Percentiles rank a stretch among this genome's conserved stretches.
Evolutionary conservation across 2,797 vertebrate species (phyloP).

Genomic region (Podarcis siculus): DNA sequence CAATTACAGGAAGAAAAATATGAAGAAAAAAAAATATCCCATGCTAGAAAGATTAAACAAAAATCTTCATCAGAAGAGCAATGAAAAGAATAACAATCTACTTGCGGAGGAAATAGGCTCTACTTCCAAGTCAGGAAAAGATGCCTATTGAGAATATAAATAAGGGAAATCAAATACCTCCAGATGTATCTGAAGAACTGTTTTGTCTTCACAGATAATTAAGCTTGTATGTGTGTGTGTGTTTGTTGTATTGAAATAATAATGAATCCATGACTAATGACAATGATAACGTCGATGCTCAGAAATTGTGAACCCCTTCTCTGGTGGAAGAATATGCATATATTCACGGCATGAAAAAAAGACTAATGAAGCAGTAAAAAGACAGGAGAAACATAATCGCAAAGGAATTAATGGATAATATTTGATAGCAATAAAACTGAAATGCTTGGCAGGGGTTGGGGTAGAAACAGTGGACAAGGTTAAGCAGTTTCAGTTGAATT

Average conservation of each 20-base stretch:
- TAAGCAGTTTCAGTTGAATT: neutral
- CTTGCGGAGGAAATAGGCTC: constrained; percentile 22
- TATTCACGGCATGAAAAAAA: constrained; percentile 11
- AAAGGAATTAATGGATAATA: constrained; percentile 11
- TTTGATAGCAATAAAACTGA: constrained; percentile 11
- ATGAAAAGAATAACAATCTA: constrained; percentile 53
- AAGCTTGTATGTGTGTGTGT: constrained; percentile 42
- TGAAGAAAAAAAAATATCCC: neutral
- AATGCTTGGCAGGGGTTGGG: neutral
- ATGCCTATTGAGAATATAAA: constrained; percentile 60
- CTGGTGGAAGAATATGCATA: constrained; percentile 44
- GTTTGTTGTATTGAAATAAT: constrained; percentile 50
- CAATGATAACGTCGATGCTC: constrained; percentile 42
- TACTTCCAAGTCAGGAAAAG: constrained; percentile 30
- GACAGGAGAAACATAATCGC: constrained; percentile 17
- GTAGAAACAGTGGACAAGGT: neutral
- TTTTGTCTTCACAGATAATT: constrained; percentile 67
- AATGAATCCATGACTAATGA: constrained; percentile 58
- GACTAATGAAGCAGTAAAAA: constrained; percentile 1
- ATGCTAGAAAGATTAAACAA: constrained; percentile 43
- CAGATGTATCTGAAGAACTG: constrained; percentile 50
- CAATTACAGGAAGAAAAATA: constrained; percentile 45
- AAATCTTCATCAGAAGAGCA: constrained; percentile 45
- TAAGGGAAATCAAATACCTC: constrained; percentile 62
- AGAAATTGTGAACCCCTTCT: constrained; percentile 35